Conservation (phyloP, 1,140 invertebrate genomes). For the Drosophila pectinifera region DNA sequence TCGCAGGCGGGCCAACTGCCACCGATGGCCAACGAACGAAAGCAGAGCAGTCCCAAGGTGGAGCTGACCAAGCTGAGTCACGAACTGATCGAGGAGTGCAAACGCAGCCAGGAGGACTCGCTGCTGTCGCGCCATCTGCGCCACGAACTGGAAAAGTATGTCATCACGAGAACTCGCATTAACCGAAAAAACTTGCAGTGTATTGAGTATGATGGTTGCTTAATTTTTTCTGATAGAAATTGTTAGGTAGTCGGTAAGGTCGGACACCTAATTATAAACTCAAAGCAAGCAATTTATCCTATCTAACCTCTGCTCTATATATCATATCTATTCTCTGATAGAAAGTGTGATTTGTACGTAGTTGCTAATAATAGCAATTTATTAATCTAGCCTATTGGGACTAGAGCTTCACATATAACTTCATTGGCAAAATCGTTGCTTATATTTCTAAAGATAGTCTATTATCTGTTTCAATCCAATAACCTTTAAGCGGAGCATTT, state of each 20-base stretch:
- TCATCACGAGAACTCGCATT: conserved; percentile 5
- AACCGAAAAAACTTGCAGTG: not conserved
- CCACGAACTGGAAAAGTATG: conserved; percentile 82
- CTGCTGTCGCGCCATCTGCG: conserved; percentile 69
- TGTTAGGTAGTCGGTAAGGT: too few relatives aligned
- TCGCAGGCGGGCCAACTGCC: conserved; percentile 32
- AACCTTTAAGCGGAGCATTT: not conserved
- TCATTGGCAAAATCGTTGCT: too few relatives aligned
- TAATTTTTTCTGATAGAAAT: not conserved
- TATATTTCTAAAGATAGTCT: too few relatives aligned
- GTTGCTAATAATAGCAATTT: too few relatives aligned
- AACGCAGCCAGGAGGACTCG: conserved; percentile 71
- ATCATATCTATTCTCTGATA: too few relatives aligned
- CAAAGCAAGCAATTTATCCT: not conserved
- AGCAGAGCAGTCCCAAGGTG: conserved; percentile 67
- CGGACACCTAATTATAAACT: not conserved
- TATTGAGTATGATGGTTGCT: not conserved
- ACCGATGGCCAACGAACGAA: conserved; percentile 70
- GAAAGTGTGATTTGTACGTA: too few relatives aligned
- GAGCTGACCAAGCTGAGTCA: conserved; percentile 74
- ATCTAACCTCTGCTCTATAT: not conserved
- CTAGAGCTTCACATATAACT: too few relatives aligned
- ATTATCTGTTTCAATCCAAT: not conserved
- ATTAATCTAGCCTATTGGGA: too few relatives aligned
- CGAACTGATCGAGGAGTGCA: conserved; percentile 78